Evolutionary conservation across 2,888 invertebrate species (phyloP).

Genomic region (Flexamia atlantica): DNA sequence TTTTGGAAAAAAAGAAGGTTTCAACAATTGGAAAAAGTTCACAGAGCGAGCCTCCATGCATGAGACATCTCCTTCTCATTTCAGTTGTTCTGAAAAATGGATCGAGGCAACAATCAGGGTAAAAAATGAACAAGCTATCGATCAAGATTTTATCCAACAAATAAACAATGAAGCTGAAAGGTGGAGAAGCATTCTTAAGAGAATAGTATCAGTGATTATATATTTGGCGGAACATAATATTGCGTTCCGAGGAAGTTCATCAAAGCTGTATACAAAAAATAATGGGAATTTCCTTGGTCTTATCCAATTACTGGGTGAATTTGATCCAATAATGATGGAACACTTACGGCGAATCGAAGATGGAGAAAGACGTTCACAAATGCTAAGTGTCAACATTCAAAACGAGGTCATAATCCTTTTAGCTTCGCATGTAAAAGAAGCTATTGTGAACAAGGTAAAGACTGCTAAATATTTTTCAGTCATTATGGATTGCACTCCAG

Average conservation of each 20-base stretch:
- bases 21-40: conserved; percentile 33
- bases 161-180: conserved; percentile 37
- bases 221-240: conserved; percentile 41
- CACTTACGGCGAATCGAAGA: conserved; percentile 43
- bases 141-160: conserved; percentile 8
- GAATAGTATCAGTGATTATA: conserved; percentile 31
- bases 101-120: conserved; percentile 7
- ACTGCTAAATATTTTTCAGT: conserved; percentile 66
- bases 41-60: conserved; percentile 23
- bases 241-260: conserved; percentile 18
- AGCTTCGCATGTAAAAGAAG: conserved; percentile 47
- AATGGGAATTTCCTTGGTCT: conserved; percentile 58
- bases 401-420: conserved; percentile 58
- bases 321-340: conserved; percentile 44
- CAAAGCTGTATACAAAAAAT: conserved; percentile 24
- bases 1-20: conserved; percentile 43
- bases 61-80: conserved; percentile 37
- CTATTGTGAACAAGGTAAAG: conserved; percentile 56
- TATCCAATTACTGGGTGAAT: conserved; percentile 49
- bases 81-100: conserved; percentile 21
- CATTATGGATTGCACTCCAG: conserved; percentile 67
- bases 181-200: conserved; percentile 35
- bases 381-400: conserved; percentile 48
- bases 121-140: conserved; percentile 35
- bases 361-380: conserved; percentile 21